phyloP scores from a whole-genome alignment of 2,888 invertebrate species.

The Drosophila austrosaltans region DNA sequence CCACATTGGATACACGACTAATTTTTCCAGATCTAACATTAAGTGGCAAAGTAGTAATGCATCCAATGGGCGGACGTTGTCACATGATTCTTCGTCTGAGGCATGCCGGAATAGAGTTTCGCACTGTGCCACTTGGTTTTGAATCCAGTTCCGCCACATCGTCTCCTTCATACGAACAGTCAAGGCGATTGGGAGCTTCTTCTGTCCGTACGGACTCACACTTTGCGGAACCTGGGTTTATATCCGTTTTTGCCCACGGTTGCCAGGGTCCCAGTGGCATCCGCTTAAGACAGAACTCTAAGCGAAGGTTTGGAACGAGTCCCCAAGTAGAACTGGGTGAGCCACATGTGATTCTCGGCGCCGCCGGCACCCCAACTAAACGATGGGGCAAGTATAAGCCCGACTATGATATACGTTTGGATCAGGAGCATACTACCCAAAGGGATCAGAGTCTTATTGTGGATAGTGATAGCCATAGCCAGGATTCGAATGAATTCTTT shows the following conservation, averaged over 20 bases:
- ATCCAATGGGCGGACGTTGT: constrained; percentile 85
- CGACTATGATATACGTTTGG: constrained; percentile 75
- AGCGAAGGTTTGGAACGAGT: constrained; percentile 71
- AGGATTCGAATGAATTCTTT: constrained; percentile 52
- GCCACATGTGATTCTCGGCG: constrained; percentile 71
- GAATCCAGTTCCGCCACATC: constrained; percentile 52
- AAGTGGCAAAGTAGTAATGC: constrained; percentile 89
- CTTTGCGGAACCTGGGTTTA: constrained; percentile 92
- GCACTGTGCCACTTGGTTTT: constrained; percentile 86
- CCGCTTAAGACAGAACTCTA: constrained; percentile 81
- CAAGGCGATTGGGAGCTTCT: constrained; percentile 76
- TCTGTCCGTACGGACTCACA: constrained; percentile 89
- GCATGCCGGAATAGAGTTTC: constrained; percentile 91
- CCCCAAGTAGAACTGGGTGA: constrained; percentile 65
- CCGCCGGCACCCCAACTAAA: constrained; percentile 32
- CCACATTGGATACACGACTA: constrained; percentile 90
- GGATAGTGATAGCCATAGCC: constrained; percentile 50
- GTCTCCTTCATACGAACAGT: constrained; percentile 67
- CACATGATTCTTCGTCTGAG: constrained; percentile 91
- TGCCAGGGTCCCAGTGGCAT: constrained; percentile 86
- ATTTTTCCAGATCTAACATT: constrained; percentile 92
- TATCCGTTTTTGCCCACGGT: constrained; percentile 93
- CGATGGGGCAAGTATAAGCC: constrained; percentile 69
- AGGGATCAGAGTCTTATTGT: constrained; percentile 56
- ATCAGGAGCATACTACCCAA: constrained; percentile 53